phyloP scores from a whole-genome alignment of 1,140 invertebrate genomes.

The Lethrus apterus region DNA sequence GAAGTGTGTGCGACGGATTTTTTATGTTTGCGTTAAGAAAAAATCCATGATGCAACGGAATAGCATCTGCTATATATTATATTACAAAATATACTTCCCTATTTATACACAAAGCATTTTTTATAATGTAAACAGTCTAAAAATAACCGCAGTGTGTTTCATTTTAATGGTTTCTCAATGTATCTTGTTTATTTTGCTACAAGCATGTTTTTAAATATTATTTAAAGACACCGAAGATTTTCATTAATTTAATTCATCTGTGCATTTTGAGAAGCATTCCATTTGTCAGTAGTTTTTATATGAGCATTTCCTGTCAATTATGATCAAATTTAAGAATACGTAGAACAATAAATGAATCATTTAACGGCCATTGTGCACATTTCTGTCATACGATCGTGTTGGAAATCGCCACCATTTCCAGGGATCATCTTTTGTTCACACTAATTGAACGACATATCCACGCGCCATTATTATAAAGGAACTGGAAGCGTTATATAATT shows the following conservation, averaged over 20 bases:
- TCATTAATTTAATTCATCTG: too few relatives aligned
- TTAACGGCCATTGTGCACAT: conserved; percentile 23
- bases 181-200: too few relatives aligned
- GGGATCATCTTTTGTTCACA: conserved; percentile 21
- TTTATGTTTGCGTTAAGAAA: conserved; percentile 7
- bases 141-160: conserved; percentile 10
- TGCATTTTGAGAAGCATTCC: too few relatives aligned
- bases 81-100: conserved; percentile 9
- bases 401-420: conserved; percentile 18
- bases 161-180: too few relatives aligned
- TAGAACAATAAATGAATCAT: conserved; percentile 20
- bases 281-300: too few relatives aligned
- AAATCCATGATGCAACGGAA: conserved; percentile 2
- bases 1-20: conserved; percentile 9
- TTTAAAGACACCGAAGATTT: too few relatives aligned
- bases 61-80: conserved; percentile 10
- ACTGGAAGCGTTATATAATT: conserved; percentile 24
- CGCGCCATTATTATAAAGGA: conserved; percentile 20
- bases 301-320: too few relatives aligned
- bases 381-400: conserved; percentile 20
- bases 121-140: conserved; percentile 6
- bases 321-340: too few relatives aligned
- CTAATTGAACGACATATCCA: conserved; percentile 26
- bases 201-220: too few relatives aligned
- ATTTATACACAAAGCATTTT: neutral